These are phyloP conservation scores for Aix galericulata DNA, from an alignment of 2,113 vertebrate species.

Conservation along the genomic window DNA sequence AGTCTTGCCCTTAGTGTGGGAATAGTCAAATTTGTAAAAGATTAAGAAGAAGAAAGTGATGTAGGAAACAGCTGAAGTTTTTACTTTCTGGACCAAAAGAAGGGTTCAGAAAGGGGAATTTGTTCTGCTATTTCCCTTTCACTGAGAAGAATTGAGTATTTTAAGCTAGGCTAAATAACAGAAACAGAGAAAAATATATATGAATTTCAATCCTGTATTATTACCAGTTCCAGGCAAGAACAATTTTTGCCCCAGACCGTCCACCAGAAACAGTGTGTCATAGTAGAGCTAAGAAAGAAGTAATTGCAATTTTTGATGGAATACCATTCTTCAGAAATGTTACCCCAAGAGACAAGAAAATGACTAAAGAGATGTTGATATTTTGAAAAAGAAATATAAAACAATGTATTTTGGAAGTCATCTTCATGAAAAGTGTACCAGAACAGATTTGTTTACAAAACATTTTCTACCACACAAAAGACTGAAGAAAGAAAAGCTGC, in stretches of 20 bases:
- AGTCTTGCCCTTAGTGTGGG: neutral
- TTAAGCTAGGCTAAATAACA: neutral
- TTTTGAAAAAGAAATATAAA: neutral
- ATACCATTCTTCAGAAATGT: neutral
- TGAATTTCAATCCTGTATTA: neutral
- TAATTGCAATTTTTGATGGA: neutral
- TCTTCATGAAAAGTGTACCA: neutral
- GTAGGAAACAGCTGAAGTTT: neutral
- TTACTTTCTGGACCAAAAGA: neutral
- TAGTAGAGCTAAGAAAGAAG: neutral
- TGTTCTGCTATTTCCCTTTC: neutral
- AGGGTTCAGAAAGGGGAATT: neutral
- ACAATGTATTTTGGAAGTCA: neutral
- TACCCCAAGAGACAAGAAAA: neutral
- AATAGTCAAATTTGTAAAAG: neutral
- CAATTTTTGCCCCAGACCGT: neutral
- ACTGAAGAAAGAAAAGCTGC: neutral
- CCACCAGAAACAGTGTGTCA: neutral
- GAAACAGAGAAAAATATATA: rapidly evolving
- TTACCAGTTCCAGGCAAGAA: neutral
- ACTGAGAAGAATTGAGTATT: neutral
- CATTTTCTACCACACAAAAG: neutral
- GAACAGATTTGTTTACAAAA: slow-evolving; percentile 36
- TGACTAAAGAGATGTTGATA: neutral
- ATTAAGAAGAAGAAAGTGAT: neutral